phyloP scores from a whole-genome alignment of 2,113 vertebrate genomes.

The Ptyas mucosa region DNA sequence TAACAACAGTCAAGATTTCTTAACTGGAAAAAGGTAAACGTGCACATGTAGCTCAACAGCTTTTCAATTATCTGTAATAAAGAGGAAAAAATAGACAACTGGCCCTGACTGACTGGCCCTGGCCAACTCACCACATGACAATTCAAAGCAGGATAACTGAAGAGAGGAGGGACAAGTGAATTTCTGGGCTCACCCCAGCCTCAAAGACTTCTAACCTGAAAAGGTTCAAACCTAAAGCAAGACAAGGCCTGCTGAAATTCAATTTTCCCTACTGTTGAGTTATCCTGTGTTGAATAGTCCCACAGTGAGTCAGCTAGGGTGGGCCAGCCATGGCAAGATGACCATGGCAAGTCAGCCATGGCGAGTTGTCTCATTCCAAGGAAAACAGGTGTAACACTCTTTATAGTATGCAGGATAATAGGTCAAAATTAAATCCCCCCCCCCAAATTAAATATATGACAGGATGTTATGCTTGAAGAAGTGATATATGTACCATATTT shows the following conservation, averaged over 20 bases:
- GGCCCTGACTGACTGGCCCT: not conserved
- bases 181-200: not conserved
- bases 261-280: not conserved
- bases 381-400: not conserved
- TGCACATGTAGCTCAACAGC: not conserved
- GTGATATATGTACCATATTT: not conserved
- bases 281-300: not conserved
- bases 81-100: not conserved
- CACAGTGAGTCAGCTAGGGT: not conserved
- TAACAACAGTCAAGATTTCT: not conserved
- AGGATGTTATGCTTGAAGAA: not conserved
- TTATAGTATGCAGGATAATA: not conserved
- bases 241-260: not conserved
- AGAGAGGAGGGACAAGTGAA: not conserved
- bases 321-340: not conserved
- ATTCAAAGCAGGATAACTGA: not conserved
- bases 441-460: not conserved
- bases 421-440: not conserved
- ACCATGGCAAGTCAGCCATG: not conserved
- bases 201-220: not conserved
- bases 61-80: not conserved
- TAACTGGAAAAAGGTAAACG: not conserved
- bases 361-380: not conserved
- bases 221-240: not conserved
- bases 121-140: not conserved